Percentiles rank a stretch among this genome's conserved stretches.
These are phyloP conservation scores for Apolygus lucorum DNA, from an alignment of 1,140 invertebrate genomes.

Conservation along the genomic window DNA sequence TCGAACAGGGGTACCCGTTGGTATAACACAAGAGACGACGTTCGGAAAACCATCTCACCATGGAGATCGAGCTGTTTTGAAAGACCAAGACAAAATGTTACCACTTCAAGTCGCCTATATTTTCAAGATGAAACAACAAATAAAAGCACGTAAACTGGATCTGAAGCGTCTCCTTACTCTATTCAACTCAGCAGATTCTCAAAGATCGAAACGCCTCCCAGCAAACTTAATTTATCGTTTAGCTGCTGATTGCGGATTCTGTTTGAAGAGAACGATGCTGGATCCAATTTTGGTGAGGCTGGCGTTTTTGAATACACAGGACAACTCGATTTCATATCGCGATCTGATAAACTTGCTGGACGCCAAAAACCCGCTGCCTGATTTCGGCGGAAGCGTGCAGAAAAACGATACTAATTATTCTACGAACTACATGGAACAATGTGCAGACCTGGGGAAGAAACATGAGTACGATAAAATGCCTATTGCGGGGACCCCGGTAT, in stretches of 20 bases:
- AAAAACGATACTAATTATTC: neutral
- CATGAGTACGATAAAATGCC: neutral
- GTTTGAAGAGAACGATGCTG: neutral
- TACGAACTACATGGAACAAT: neutral
- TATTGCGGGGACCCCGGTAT: neutral
- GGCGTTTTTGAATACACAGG: neutral
- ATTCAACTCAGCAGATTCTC: neutral
- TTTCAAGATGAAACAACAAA: neutral
- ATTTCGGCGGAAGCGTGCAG: neutral
- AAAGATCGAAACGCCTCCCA: neutral
- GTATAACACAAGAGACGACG: neutral
- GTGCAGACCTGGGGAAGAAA: neutral
- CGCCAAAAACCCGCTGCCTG: neutral
- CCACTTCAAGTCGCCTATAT: neutral
- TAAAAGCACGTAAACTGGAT: neutral
- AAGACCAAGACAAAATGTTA: neutral
- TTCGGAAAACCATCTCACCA: neutral
- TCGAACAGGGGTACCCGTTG: neutral
- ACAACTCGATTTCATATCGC: neutral
- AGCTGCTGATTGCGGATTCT: neutral
- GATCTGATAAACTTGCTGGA: neutral
- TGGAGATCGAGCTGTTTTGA: neutral
- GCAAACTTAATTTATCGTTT: neutral
- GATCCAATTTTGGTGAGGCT: neutral
- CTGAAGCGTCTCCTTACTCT: neutral